Conservation (phyloP, 2,797 vertebrate species). For the Aplochiton taeniatus region DNA sequence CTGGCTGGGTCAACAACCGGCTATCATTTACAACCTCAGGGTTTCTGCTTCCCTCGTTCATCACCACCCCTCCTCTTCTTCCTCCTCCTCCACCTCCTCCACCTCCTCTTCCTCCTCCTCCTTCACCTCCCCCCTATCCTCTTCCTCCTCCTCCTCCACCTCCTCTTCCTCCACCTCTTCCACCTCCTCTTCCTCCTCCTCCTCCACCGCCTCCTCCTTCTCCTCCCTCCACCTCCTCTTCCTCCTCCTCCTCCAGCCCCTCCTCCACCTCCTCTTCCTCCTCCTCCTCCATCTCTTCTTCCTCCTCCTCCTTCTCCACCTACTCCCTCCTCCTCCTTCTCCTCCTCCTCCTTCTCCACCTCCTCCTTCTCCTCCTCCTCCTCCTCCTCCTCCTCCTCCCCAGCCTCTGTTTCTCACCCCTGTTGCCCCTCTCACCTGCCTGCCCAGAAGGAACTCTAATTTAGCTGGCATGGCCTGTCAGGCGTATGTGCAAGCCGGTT, state of each 20-base stretch:
- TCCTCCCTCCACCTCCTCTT: no score
- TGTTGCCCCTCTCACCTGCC: no score
- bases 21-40: constrained; percentile 21
- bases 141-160: neutral
- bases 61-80: constrained; percentile 18
- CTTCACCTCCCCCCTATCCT: constrained; percentile 7
- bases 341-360: neutral
- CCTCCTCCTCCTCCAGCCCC: neutral
- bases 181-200: no score
- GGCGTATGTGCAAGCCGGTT: no score
- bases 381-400: constrained; percentile 4
- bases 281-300: constrained; percentile 1
- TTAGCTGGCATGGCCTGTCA: no score
- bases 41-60: neutral
- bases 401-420: no score
- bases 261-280: neutral
- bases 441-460: no score
- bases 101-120: neutral
- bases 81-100: neutral
- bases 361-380: neutral
- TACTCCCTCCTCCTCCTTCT: constrained; percentile 17
- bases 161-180: neutral
- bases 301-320: constrained; percentile 1
- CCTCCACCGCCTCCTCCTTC: neutral
- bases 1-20: constrained; percentile 35